phyloP scores from a whole-genome alignment of 2,113 vertebrate genomes.

The Physeter macrocephalus region DNA sequence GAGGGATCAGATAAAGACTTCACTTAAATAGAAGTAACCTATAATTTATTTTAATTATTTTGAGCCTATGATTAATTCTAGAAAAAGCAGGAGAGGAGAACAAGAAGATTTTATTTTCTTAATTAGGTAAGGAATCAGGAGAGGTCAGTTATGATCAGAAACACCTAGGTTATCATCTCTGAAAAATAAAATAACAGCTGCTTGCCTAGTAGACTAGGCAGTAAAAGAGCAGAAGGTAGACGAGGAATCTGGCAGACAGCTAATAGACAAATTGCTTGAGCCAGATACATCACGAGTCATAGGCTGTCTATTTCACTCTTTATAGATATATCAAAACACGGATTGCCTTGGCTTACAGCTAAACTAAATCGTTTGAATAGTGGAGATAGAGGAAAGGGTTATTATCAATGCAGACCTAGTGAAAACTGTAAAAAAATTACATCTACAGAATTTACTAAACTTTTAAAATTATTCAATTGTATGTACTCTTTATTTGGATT shows the following conservation, averaged over 20 bases:
- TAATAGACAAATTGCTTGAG: neutral
- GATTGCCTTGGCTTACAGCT: neutral
- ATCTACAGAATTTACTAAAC: neutral
- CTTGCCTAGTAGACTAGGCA: neutral
- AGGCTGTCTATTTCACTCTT: neutral
- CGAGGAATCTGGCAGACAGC: neutral
- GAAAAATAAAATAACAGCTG: neutral
- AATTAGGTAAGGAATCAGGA: neutral
- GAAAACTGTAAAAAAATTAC: neutral
- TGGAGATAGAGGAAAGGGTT: neutral
- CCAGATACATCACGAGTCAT: neutral
- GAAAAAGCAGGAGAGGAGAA: neutral
- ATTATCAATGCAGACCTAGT: neutral
- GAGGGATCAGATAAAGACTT: neutral
- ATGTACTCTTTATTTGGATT: neutral
- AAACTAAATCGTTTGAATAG: neutral
- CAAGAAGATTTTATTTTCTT: neutral
- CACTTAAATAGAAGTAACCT: neutral
- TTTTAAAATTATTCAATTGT: neutral
- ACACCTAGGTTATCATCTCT: neutral
- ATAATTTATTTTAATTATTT: neutral
- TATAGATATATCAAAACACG: neutral
- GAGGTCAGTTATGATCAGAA: neutral
- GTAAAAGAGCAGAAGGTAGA: neutral
- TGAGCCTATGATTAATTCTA: neutral